Evolutionary conservation across 1,140 invertebrate species (phyloP), one percentile per base, ranked within the genome.

Genomic region (Scylla paramamosain): DNA sequence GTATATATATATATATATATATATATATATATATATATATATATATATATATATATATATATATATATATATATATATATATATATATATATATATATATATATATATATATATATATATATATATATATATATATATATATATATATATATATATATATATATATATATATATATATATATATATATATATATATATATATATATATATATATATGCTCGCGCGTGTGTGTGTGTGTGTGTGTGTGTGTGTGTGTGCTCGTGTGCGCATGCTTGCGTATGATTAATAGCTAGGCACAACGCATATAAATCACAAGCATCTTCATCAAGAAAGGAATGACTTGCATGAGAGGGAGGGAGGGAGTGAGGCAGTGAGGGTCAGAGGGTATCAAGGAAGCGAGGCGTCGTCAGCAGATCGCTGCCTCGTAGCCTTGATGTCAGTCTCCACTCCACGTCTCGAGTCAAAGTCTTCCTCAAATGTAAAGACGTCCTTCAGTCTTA

Each of bases 1-100:
- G 25, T 77, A 77, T 77, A 77, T 12, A 77, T 77, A 77, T 77
- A 77, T 77, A 77, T 77, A 77, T 77, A 77, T 77, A 77, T 77
- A 77, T 77, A 77, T 77, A 77, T 77, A 77, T 77, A 77, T 77
- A 77, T 77, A 77, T 77, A 77, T 77, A 77, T 77, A 77, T 77
- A 77, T 77, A 77, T 77, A 77, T 77, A 77, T 77, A 77, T 77
- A 77, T 77, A 77, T 77, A 77, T 77, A 77, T 77, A 77, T 77
- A 77, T 77, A 77, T 77, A 77, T 77, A 77, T 77, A 77, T 77
- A 77, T 77, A 77, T 77, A 77, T 77, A 77, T 77, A 77, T 77
- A 77, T 77, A 77, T 77, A 77, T 77, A 77, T 77, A 77, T 77
- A 77, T 25, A 77, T 25, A 77, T 25, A 77, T 25, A 12, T 12